A percentile compares a stretch with the other conserved stretches of the same genome.
phyloP scores from a whole-genome alignment of 64 coral and sea anemone species.

The Pocillopora verrucosa region DNA sequence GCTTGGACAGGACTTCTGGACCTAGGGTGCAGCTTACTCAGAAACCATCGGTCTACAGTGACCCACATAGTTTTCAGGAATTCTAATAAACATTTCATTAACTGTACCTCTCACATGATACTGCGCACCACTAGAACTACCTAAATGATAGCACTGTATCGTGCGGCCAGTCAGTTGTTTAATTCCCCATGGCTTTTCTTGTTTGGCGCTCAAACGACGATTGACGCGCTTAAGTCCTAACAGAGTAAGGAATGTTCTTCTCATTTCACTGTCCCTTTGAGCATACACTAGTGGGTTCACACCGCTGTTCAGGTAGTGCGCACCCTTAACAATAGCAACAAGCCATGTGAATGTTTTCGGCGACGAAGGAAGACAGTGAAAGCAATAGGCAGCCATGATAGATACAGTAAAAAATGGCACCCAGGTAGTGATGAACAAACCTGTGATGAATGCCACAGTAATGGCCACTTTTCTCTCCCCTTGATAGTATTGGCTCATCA shows the following conservation, averaged over 20 bases:
- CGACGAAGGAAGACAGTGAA: slow-evolving; percentile 31
- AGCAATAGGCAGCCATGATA: slow-evolving; percentile 28
- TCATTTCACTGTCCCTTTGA: slow-evolving; percentile 52
- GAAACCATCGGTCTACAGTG: no score
- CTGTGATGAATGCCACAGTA: slow-evolving; percentile 45
- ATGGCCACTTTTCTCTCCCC: slow-evolving; percentile 51
- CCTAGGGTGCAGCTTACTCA: no score
- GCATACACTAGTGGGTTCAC: slow-evolving; percentile 68
- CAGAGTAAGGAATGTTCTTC: slow-evolving; percentile 34
- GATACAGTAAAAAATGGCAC: slow-evolving; percentile 56
- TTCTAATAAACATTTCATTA: no score
- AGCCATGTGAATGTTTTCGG: slow-evolving; percentile 25
- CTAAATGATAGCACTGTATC: no score
- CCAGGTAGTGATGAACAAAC: slow-evolving; percentile 54
- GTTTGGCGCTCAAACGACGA: neutral
- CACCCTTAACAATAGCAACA: slow-evolving; percentile 59
- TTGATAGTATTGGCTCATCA: slow-evolving; percentile 5
- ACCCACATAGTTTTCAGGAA: no score
- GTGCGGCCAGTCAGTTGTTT: no score
- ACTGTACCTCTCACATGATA: no score
- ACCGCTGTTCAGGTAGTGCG: slow-evolving; percentile 54
- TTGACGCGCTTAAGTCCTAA: neutral
- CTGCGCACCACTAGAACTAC: no score
- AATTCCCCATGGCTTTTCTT: neutral
- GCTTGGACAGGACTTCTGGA: no score